A percentile compares a stretch with the other conserved stretches of the same genome.
These are phyloP conservation scores for Perdix hodgsoniae DNA, from an alignment of 2,797 vertebrate genomes.

Conservation along the genomic window DNA sequence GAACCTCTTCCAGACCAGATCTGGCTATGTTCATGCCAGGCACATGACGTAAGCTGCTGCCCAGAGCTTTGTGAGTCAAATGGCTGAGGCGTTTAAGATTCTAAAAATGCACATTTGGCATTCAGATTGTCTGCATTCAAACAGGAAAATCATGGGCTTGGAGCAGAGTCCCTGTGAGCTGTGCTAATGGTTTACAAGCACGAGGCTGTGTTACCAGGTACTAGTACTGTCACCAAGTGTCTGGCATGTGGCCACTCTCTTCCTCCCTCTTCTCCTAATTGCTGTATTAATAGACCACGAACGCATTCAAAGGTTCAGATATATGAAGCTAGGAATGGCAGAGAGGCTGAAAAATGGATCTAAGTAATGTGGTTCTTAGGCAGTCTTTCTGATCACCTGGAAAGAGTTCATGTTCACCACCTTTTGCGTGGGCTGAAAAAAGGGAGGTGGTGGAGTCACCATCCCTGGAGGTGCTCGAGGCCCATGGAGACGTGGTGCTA, in stretches of 20 bases:
- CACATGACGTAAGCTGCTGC: neutral
- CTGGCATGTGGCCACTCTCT: neutral
- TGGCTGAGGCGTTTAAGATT: accelerated
- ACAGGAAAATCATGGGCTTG: neutral
- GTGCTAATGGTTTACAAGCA: neutral
- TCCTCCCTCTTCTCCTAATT: neutral
- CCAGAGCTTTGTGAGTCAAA: neutral
- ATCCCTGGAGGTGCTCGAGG: too few relatives aligned
- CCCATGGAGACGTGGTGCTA: too few relatives aligned
- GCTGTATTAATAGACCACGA: neutral
- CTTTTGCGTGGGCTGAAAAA: neutral
- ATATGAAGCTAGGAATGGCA: neutral
- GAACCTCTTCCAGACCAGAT: neutral
- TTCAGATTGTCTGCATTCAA: neutral
- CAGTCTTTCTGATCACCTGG: neutral
- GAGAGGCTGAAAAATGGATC: neutral
- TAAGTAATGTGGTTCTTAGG: accelerated
- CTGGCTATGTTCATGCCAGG: accelerated
- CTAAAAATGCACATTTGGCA: neutral
- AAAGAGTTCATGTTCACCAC: neutral
- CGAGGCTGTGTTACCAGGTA: accelerated
- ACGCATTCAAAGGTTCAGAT: accelerated
- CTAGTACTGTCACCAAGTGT: neutral
- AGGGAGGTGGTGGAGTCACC: neutral
- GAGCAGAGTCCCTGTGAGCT: neutral